Base-by-base conservation (phyloP, 2,113 vertebrate species). In the Podilymbus podiceps region DNA sequence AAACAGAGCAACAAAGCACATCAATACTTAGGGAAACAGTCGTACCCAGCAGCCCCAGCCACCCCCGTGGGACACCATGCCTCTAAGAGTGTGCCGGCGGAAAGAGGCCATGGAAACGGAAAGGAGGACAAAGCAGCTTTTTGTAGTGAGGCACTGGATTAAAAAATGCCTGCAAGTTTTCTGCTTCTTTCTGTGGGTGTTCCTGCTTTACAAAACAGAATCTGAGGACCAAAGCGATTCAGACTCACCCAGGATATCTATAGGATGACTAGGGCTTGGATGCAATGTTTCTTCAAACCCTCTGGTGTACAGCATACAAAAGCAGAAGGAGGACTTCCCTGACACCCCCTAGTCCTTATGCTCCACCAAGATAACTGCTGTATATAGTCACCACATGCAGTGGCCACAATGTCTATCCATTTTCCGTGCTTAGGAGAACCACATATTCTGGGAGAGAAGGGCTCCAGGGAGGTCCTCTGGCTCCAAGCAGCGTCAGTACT, bases 41-140 rank as follows among this genome's bases (percentile, higher is more conserved):
- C 2, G 0, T 60, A 49, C 44, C 60, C 68, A 6, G 21, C 42
- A 89, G 53, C 31, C n/a, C 59, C 30, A 82, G 62, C 19, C 93
- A 71, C 28, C 30, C 46, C 17, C 0, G 0, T 19, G 50, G 62
- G 46, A 80, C 35, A 28, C 46, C 2, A 0, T 47, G 21, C 35
- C 19, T 63, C 17, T 49, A 50, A 84, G 66, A 66, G 20, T 24
- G 38, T 40, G 44, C 28, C 0, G 2, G 44, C 49, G 80, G 58
- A 76, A 91, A 27, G 15, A 28, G 55, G 16, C n/a, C 63, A 33
- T 50, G 28, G 66, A 67, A 87, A 59, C 56, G 42, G 56, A 90
- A 92, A 89, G 17, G 27, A 86, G 24, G 31, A 67, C n/a, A 84
- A 84, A 71, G 22, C 42, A 72, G 31, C n/a, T 69, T 83, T 85